Evolutionary conservation across 2,797 vertebrate species (phyloP).

Genomic region (Natrix natrix): DNA sequence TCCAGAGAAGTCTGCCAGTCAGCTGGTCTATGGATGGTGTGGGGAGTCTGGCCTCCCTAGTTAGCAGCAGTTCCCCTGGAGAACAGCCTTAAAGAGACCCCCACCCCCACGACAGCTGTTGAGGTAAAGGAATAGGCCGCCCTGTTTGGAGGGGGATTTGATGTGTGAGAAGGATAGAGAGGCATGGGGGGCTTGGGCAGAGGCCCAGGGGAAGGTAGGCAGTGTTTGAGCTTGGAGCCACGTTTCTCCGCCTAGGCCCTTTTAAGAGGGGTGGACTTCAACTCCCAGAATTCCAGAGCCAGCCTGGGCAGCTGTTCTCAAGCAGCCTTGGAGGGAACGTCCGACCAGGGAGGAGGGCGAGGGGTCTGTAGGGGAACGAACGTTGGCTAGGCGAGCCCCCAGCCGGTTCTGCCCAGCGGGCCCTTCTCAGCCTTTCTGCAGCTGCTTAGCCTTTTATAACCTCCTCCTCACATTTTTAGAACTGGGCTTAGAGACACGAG

Average conservation of each 20-base stretch:
- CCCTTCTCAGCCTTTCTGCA: neutral
- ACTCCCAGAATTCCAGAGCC: neutral
- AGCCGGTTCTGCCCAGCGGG: neutral
- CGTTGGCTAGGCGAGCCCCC: neutral
- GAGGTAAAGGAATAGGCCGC: no score
- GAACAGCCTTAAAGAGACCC: neutral
- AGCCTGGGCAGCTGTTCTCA: neutral
- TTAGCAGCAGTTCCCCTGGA: neutral
- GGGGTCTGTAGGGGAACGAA: neutral
- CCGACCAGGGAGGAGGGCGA: neutral
- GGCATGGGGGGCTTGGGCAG: neutral
- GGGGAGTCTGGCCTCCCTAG: no score
- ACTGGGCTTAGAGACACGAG: neutral
- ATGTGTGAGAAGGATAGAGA: rapidly evolving
- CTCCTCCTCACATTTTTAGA: neutral
- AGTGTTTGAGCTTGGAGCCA: neutral
- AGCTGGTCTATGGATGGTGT: no score
- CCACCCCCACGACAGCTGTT: neutral
- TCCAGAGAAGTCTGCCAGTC: neutral
- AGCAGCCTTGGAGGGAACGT: neutral
- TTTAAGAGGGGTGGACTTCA: neutral
- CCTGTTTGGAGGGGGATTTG: neutral
- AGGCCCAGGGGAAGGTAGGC: neutral
- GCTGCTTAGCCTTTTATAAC: neutral
- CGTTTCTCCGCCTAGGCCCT: neutral